A percentile compares a stretch with the other conserved stretches of the same genome.
Evolutionary conservation across 2,797 vertebrate genomes (phyloP).

Genomic region (Xenops minutus): DNA sequence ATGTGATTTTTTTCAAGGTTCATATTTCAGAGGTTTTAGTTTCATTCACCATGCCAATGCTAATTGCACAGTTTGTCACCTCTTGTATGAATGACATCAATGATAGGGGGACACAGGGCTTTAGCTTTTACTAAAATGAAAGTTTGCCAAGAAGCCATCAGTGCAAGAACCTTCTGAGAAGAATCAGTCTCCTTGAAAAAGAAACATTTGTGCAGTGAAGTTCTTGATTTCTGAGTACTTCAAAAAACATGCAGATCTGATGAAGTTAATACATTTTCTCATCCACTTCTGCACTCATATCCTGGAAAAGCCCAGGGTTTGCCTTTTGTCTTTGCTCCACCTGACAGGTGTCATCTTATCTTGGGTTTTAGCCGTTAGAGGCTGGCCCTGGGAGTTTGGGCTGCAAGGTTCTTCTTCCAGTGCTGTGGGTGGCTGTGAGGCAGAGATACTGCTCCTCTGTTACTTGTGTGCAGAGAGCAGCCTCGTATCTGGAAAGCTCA

Average conservation of each 20-base stretch:
- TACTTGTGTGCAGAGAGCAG: not conserved
- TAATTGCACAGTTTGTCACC: not conserved
- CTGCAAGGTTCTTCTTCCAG: not conserved
- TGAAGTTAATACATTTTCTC: not conserved
- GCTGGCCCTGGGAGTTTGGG: fast-evolving
- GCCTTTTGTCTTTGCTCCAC: not conserved
- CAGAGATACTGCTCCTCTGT: not conserved
- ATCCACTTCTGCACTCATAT: not conserved
- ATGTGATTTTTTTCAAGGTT: not conserved
- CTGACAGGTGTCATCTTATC: conserved; percentile 32
- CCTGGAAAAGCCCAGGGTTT: not conserved
- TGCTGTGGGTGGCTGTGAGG: not conserved
- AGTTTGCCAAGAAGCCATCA: not conserved
- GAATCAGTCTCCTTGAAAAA: not conserved
- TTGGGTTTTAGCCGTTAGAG: not conserved
- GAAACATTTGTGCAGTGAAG: not conserved
- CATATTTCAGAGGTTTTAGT: not conserved
- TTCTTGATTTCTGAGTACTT: not conserved
- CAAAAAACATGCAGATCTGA: not conserved
- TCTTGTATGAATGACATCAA: not conserved
- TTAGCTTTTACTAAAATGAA: not conserved
- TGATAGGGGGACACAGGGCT: not conserved
- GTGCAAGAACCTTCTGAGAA: not conserved
- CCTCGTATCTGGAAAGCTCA: not conserved
- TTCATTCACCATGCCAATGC: not conserved